Percentiles rank a stretch among this genome's conserved stretches.
These are phyloP conservation scores for Telenomus remus DNA, from an alignment of 1,140 invertebrate genomes.

Conservation along the genomic window DNA sequence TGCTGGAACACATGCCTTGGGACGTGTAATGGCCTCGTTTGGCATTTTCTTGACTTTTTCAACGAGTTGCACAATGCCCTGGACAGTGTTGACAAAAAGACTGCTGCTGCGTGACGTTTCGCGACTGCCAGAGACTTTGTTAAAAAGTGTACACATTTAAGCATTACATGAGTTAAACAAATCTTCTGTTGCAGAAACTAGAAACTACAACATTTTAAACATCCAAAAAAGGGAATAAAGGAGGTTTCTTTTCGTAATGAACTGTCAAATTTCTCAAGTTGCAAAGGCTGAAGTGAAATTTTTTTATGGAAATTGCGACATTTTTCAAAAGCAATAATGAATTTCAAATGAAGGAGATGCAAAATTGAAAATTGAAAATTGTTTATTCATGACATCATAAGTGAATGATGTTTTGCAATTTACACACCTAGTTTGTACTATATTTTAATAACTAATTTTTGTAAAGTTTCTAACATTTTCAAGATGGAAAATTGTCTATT, in stretches of 20 bases:
- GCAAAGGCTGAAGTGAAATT: too few relatives aligned
- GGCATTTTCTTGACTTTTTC: slow-evolving; percentile 17
- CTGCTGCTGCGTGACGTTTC: slow-evolving; percentile 6
- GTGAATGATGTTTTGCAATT: slow-evolving; percentile 34
- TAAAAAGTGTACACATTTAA: slow-evolving; percentile 17
- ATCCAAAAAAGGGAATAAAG: too few relatives aligned
- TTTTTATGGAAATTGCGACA: too few relatives aligned
- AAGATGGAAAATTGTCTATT: too few relatives aligned
- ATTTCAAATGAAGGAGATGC: too few relatives aligned
- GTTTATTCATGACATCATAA: slow-evolving; percentile 21
- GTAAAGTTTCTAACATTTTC: too few relatives aligned
- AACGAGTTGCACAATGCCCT: slow-evolving; percentile 12
- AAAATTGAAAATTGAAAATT: background rate
- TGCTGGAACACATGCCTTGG: slow-evolving; percentile 7
- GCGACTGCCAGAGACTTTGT: background rate
- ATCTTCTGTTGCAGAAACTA: too few relatives aligned
- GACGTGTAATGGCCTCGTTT: slow-evolving; percentile 20
- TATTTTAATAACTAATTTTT: too few relatives aligned
- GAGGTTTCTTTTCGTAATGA: too few relatives aligned
- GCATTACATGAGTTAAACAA: background rate
- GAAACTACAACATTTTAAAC: too few relatives aligned
- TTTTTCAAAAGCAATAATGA: too few relatives aligned
- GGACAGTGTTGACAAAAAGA: slow-evolving; percentile 26
- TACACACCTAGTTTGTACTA: background rate
- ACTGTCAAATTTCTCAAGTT: too few relatives aligned